Evolutionary conservation across 2,888 invertebrate species (phyloP).

Genomic region (Congeria kusceri): DNA sequence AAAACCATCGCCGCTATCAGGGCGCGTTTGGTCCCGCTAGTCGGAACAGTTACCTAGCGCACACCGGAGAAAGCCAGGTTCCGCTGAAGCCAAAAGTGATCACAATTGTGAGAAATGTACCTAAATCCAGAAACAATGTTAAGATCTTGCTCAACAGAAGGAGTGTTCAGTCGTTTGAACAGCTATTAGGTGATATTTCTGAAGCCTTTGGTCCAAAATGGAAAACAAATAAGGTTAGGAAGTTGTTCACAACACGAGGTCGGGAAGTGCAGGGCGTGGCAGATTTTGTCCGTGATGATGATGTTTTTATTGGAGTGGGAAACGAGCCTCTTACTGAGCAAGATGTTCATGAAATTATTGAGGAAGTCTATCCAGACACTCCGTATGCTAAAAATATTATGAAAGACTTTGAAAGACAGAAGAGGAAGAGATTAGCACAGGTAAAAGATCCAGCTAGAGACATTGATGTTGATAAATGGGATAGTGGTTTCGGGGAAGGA

Average conservation of each 20-base stretch:
- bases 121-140: constrained; percentile 81
- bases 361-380: constrained; percentile 82
- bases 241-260: constrained; percentile 81
- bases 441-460: constrained; percentile 60
- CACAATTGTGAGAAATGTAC: constrained; percentile 81
- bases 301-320: constrained; percentile 82
- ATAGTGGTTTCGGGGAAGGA: constrained; percentile 79
- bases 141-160: constrained; percentile 84
- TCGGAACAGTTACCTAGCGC: constrained; percentile 64
- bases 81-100: constrained; percentile 82
- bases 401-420: constrained; percentile 80
- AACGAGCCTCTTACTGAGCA: constrained; percentile 76
- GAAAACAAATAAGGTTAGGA: constrained; percentile 79
- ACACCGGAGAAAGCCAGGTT: constrained; percentile 56
- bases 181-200: constrained; percentile 83
- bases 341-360: constrained; percentile 82
- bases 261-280: constrained; percentile 82
- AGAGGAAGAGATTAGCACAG: constrained; percentile 56
- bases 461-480: constrained; percentile 73
- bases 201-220: constrained; percentile 84
- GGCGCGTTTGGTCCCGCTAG: constrained; percentile 70
- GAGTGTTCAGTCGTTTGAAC: constrained; percentile 84
- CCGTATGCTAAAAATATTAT: constrained; percentile 79
- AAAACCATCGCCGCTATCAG: constrained; percentile 68
- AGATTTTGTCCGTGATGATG: constrained; percentile 85